phyloP scores from a whole-genome alignment of 2,888 invertebrate genomes.

The Muscina levida region DNA sequence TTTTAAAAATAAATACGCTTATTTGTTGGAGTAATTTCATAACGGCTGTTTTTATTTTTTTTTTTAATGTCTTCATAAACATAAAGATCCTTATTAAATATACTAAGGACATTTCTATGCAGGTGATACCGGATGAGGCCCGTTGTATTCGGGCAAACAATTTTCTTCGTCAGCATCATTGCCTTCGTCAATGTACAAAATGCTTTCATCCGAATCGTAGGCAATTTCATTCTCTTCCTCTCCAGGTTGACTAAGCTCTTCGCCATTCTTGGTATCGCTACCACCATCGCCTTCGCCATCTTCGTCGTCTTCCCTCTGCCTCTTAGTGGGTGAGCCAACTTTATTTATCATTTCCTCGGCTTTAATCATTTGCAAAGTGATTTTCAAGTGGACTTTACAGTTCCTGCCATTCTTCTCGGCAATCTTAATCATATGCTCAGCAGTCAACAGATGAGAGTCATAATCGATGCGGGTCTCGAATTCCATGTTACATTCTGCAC shows the following conservation, averaged over 20 bases:
- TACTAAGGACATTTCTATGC: no score
- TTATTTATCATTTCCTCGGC: conserved; percentile 82
- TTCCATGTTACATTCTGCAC: conserved; percentile 89
- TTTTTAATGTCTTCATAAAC: no score
- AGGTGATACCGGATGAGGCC: conserved; percentile 84
- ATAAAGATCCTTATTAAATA: no score
- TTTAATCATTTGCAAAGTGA: conserved; percentile 81
- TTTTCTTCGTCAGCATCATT: conserved; percentile 77
- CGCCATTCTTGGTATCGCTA: conserved; percentile 75
- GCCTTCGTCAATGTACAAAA: conserved; percentile 77
- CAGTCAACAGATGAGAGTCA: conserved; percentile 89
- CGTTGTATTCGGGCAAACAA: conserved; percentile 82
- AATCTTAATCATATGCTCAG: conserved; percentile 86
- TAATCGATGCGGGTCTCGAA: conserved; percentile 92
- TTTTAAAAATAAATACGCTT: no score
- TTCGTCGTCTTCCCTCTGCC: conserved; percentile 77
- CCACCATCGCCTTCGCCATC: no score
- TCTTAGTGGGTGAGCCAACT: conserved; percentile 79
- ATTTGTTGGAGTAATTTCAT: no score
- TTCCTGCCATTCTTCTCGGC: conserved; percentile 80
- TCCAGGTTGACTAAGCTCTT: no score
- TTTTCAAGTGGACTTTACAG: conserved; percentile 78
- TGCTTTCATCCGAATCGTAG: conserved; percentile 74
- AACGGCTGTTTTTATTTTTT: no score
- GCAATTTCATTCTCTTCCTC: conserved; percentile 75